Evolutionary conservation across 2,113 vertebrate genomes (phyloP).

Genomic region (Prunella himalayana): DNA sequence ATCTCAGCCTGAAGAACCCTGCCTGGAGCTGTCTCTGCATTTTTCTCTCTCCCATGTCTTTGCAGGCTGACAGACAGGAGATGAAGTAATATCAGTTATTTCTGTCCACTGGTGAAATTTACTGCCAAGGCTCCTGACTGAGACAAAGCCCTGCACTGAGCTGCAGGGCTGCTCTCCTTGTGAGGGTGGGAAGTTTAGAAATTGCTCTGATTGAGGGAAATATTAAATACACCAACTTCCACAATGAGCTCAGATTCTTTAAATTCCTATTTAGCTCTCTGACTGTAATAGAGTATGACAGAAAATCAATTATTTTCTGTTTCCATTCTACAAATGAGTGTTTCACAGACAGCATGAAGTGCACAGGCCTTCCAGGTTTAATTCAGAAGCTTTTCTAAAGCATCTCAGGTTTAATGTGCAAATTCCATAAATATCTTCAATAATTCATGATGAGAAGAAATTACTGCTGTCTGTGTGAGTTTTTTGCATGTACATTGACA

Average conservation of each 20-base stretch:
- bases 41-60: neutral
- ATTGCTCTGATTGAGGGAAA: neutral
- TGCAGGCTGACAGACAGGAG: neutral
- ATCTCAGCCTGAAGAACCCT: neutral
- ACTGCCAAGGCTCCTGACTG: neutral
- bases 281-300: slow-evolving; percentile 8
- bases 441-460: neutral
- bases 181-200: neutral
- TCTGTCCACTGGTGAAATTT: neutral
- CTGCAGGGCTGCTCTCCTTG: neutral
- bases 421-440: neutral
- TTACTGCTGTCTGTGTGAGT: neutral
- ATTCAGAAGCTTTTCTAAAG: slow-evolving; percentile 22
- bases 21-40: neutral
- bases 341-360: neutral
- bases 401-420: neutral
- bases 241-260: neutral
- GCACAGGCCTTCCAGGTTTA: neutral
- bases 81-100: neutral
- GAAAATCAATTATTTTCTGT: slow-evolving; percentile 58
- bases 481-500: neutral
- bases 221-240: neutral
- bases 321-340: slow-evolving; percentile 2
- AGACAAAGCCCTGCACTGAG: neutral
- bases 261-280: neutral